These are phyloP conservation scores for Macropodus opercularis DNA, from an alignment of 2,797 vertebrate genomes.

Conservation along the genomic window DNA sequence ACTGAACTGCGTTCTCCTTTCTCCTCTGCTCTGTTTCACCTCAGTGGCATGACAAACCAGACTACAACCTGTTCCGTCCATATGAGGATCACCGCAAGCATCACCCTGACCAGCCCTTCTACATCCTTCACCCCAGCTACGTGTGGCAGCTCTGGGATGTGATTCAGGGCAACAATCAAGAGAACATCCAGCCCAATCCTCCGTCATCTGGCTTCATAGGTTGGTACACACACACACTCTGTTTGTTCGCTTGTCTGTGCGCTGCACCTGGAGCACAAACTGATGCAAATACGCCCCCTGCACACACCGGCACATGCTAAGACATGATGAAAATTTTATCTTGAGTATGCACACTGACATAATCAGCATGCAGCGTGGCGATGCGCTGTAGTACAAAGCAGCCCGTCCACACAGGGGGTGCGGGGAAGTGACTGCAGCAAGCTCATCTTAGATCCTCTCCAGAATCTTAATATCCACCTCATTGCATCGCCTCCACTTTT, in stretches of 20 bases:
- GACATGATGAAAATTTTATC: constrained; percentile 43
- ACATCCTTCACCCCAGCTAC: constrained; percentile 96
- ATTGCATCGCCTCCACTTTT: background rate
- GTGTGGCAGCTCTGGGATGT: constrained; percentile 98
- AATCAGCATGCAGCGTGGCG: constrained; percentile 21
- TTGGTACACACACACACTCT: constrained; percentile 65
- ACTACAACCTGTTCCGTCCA: constrained; percentile 96
- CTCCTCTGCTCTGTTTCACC: background rate
- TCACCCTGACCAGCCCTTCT: constrained; percentile 92
- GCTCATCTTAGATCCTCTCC: constrained; percentile 16
- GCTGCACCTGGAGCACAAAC: constrained; percentile 28
- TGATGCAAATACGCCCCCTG: background rate
- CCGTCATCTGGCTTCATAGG: constrained; percentile 98
- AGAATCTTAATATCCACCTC: constrained; percentile 15
- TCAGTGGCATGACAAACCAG: constrained; percentile 95
- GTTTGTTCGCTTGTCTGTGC: constrained; percentile 32
- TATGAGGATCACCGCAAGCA: constrained; percentile 89
- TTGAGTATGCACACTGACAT: constrained; percentile 24
- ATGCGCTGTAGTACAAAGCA: constrained; percentile 17
- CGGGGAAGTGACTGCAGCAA: background rate
- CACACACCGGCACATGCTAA: background rate
- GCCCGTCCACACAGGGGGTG: constrained; percentile 3
- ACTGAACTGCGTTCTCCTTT: constrained; percentile 1
- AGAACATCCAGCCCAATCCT: constrained; percentile 97
- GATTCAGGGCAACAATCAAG: constrained; percentile 94